These are phyloP conservation scores for Dynastes hyllus DNA, from an alignment of 2,888 invertebrate genomes.

Conservation along the genomic window DNA sequence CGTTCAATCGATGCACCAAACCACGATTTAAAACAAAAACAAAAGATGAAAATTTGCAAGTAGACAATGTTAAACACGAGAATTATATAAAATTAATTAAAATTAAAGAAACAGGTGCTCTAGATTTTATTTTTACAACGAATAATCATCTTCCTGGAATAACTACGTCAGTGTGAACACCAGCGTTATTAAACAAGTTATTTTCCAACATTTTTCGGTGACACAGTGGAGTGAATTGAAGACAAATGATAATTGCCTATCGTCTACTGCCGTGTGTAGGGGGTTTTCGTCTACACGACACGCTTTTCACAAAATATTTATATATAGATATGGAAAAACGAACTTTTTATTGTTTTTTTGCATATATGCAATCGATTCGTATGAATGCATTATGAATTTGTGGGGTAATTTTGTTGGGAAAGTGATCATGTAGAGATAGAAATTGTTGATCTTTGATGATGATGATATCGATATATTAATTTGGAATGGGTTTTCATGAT, in stretches of 20 bases:
- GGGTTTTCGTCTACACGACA: slow-evolving; percentile 32
- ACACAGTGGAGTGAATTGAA: slow-evolving; percentile 50
- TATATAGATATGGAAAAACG: slow-evolving; percentile 15
- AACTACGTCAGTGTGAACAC: slow-evolving; percentile 57
- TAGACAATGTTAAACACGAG: slow-evolving; percentile 63
- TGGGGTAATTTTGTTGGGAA: neutral
- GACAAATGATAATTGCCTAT: slow-evolving; percentile 52
- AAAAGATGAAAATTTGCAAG: slow-evolving; percentile 59
- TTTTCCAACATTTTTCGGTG: slow-evolving; percentile 42
- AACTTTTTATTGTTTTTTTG: slow-evolving; percentile 21
- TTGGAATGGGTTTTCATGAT: neutral
- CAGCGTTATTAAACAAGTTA: slow-evolving; percentile 56
- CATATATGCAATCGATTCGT: slow-evolving; percentile 15
- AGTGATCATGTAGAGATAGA: neutral
- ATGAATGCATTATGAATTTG: slow-evolving; percentile 8
- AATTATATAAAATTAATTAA: slow-evolving; percentile 57
- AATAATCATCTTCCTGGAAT: slow-evolving; percentile 61
- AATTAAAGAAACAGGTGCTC: slow-evolving; percentile 64
- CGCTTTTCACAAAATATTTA: slow-evolving; percentile 38
- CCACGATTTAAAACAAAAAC: slow-evolving; percentile 47
- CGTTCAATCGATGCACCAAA: slow-evolving; percentile 47
- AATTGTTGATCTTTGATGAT: neutral
- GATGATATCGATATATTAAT: neutral
- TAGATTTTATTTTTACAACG: slow-evolving; percentile 66
- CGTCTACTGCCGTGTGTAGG: slow-evolving; percentile 61